Evolutionary conservation across 1,140 invertebrate species (phyloP).

Genomic region (Oscheius sp.): DNA sequence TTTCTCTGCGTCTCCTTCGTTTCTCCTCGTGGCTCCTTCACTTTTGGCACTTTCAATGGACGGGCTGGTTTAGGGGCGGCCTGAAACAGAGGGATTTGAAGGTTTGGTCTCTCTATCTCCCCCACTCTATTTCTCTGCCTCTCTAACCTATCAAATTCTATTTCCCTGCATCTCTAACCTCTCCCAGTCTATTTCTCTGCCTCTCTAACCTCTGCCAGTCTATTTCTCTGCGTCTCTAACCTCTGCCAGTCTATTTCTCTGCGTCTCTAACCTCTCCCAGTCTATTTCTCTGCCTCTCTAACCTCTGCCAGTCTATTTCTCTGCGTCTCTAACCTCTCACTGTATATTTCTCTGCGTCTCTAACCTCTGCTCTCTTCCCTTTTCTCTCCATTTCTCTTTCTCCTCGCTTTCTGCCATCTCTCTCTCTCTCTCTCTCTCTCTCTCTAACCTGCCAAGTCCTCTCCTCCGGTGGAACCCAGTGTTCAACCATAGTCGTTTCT

Average conservation of each 20-base stretch:
- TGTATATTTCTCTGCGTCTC: no score
- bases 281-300: no score
- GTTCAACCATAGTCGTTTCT: slow-evolving; percentile 21
- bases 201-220: neutral
- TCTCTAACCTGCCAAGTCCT: neutral
- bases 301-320: no score
- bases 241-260: no score
- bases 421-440: neutral
- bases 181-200: neutral
- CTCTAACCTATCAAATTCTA: neutral
- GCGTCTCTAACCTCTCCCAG: no score
- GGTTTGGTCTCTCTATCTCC: neutral
- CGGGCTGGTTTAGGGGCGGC: slow-evolving; percentile 7
- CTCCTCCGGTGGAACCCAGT: slow-evolving; percentile 30
- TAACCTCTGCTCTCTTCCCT: no score
- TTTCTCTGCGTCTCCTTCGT: slow-evolving; percentile 14
- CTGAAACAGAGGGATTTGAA: neutral
- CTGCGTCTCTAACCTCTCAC: no score
- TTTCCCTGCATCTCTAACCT: slow-evolving; percentile 16
- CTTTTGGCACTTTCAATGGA: slow-evolving; percentile 22
- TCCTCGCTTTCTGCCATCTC: neutral
- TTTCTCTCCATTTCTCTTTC: neutral
- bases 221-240: no score
- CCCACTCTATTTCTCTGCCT: neutral
- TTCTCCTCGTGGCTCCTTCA: slow-evolving; percentile 11